These are phyloP conservation scores for Procavia capensis DNA, from an alignment of 2,113 vertebrate genomes.

Conservation along the genomic window DNA sequence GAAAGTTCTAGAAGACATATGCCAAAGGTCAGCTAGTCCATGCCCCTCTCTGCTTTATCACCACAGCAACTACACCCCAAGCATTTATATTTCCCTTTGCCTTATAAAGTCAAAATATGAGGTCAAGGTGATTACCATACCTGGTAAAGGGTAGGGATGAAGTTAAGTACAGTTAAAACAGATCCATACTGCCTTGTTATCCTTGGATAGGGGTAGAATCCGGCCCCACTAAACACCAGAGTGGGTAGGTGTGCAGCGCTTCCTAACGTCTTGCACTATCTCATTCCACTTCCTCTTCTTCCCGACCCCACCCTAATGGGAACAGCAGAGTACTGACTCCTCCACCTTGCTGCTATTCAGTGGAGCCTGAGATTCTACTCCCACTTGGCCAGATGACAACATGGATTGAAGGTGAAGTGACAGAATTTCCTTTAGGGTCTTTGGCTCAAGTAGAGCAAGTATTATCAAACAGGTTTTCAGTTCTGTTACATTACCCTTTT, in stretches of 20 bases:
- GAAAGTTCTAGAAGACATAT: constrained; percentile 24
- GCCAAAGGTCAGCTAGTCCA: neutral
- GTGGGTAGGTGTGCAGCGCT: neutral
- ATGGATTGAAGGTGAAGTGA: neutral
- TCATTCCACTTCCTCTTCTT: neutral
- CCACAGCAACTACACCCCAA: neutral
- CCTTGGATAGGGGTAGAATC: neutral
- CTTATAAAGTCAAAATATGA: neutral
- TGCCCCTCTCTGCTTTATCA: neutral
- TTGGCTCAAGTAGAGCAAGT: neutral
- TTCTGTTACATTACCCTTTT: neutral
- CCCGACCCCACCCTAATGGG: neutral
- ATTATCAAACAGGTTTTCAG: neutral
- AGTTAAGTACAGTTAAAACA: neutral
- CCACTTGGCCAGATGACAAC: neutral
- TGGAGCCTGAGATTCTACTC: too few species aligned
- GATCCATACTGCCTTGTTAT: neutral
- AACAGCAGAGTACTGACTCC: neutral
- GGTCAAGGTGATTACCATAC: neutral
- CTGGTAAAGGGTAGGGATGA: neutral
- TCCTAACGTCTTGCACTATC: too few species aligned
- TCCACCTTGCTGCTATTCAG: neutral
- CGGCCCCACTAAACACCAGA: neutral
- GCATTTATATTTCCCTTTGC: neutral
- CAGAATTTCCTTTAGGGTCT: neutral